Percentiles rank a stretch among this genome's conserved stretches.
Conservation (phyloP, 2,888 invertebrate genomes). For the Polylopha cassiicola region DNA sequence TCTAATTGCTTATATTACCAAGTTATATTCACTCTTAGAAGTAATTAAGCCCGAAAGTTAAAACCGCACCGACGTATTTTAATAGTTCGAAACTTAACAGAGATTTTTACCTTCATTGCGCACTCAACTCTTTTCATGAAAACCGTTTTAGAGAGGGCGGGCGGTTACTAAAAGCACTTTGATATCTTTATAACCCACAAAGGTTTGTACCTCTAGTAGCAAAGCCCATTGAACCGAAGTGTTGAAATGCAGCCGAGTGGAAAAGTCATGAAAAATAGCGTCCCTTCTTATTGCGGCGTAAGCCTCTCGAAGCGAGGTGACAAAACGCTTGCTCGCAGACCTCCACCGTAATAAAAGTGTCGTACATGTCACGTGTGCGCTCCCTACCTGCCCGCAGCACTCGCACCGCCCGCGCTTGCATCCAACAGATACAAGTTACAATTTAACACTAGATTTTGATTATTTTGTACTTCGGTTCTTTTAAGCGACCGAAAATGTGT, state of each 20-base stretch:
- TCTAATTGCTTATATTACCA: conserved; percentile 77
- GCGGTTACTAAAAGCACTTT: conserved; percentile 44
- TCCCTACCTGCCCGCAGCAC: conserved; percentile 24
- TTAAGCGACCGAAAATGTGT: too few relatives aligned
- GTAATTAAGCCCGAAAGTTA: conserved; percentile 71
- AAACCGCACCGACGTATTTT: conserved; percentile 63
- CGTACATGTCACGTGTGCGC: conserved; percentile 34
- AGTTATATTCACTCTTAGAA: conserved; percentile 72
- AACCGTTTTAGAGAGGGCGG: conserved; percentile 28
- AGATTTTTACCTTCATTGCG: conserved; percentile 32
- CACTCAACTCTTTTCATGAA: conserved; percentile 12
- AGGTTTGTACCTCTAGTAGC: conserved; percentile 40
- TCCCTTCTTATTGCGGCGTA: conserved; percentile 46
- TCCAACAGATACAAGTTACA: too few relatives aligned
- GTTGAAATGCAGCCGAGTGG: conserved; percentile 56
- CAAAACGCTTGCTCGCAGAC: conserved; percentile 48
- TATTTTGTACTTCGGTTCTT: too few relatives aligned
- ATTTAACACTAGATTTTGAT: too few relatives aligned
- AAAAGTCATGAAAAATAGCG: conserved; percentile 60
- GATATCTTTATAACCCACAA: conserved; percentile 46
- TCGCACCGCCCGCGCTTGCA: conserved; percentile 16
- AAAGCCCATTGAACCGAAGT: conserved; percentile 53
- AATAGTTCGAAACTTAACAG: conserved; percentile 38
- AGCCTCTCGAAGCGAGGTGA: conserved; percentile 55
- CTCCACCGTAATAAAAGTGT: conserved; percentile 47